A percentile compares a stretch with the other conserved stretches of the same genome.
phyloP scores from a whole-genome alignment of 2,797 vertebrate species.

The Pogonophryne albipinna region DNA sequence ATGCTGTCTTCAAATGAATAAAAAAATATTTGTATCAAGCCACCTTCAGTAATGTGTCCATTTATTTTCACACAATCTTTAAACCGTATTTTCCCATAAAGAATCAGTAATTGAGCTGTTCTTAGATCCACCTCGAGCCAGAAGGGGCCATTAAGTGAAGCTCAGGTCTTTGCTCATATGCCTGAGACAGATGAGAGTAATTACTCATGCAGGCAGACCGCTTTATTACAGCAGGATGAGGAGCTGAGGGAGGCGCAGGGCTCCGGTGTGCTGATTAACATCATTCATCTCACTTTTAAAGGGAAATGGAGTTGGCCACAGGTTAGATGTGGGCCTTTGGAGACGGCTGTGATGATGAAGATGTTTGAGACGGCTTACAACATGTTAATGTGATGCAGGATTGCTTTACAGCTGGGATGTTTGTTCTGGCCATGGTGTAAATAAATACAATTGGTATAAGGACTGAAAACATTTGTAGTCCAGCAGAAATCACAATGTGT shows the following conservation, averaged over 20 bases:
- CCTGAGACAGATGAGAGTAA: conserved; percentile 78
- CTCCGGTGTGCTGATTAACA: conserved; percentile 73
- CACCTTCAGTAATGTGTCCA: background rate
- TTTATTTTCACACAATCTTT: background rate
- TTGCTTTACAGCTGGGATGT: background rate
- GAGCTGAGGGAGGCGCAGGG: conserved; percentile 60
- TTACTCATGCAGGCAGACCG: conserved; percentile 72
- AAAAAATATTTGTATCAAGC: conserved; percentile 14
- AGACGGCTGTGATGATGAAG: conserved; percentile 23
- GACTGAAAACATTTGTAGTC: background rate
- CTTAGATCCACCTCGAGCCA: background rate
- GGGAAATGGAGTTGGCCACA: conserved; percentile 35
- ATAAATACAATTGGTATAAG: background rate
- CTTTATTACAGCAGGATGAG: conserved; percentile 76
- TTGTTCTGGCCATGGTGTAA: background rate
- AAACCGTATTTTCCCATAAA: background rate
- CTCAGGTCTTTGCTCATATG: conserved; percentile 32
- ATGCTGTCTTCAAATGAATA: conserved; percentile 33
- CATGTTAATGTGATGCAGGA: conserved; percentile 10
- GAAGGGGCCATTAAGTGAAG: background rate
- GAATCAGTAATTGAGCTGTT: background rate
- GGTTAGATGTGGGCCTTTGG: conserved; percentile 1
- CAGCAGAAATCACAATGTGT: background rate
- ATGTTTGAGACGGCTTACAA: background rate
- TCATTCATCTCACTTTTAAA: conserved; percentile 73